These are phyloP conservation scores for Phthorimaea operculella DNA, from an alignment of 1,140 invertebrate genomes.

Conservation along the genomic window DNA sequence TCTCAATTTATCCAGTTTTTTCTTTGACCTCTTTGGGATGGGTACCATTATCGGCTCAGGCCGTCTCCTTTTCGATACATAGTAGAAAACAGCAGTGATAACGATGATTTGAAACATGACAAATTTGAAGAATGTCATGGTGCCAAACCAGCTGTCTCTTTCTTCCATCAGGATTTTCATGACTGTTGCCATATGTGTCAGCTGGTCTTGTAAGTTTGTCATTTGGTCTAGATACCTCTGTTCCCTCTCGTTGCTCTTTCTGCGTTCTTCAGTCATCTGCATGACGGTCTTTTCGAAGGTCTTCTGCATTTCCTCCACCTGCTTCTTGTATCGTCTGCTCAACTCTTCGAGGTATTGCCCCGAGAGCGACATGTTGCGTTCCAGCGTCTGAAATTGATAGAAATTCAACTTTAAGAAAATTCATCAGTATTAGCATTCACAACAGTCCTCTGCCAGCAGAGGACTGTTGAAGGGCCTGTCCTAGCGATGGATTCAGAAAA, in stretches of 20 bases:
- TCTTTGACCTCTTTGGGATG: conserved; percentile 44
- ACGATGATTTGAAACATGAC: conserved; percentile 54
- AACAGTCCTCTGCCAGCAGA: too few relatives aligned
- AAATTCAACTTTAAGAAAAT: too few relatives aligned
- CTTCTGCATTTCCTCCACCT: conserved; percentile 94
- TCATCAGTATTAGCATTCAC: too few relatives aligned
- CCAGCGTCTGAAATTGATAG: conserved; percentile 77
- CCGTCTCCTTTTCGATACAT: conserved; percentile 41
- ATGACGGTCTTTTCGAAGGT: conserved; percentile 84
- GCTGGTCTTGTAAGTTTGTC: conserved; percentile 69
- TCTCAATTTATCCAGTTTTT: conserved; percentile 58
- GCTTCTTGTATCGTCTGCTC: conserved; percentile 93
- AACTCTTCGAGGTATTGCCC: conserved; percentile 96
- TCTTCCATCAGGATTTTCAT: conserved; percentile 73
- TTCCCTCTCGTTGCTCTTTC: conserved; percentile 77
- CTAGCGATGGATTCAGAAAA: too few relatives aligned
- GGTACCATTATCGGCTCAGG: conserved; percentile 36
- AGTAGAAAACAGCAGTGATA: conserved; percentile 47
- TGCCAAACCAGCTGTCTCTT: conserved; percentile 72
- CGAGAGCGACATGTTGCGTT: conserved; percentile 96
- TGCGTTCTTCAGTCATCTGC: conserved; percentile 79
- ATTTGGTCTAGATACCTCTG: conserved; percentile 74
- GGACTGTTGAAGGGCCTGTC: too few relatives aligned
- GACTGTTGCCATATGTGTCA: conserved; percentile 68
- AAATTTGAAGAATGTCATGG: conserved; percentile 68